Evolutionary conservation across 2,797 vertebrate genomes (phyloP), one percentile per base, ranked within the genome.

Genomic region (Parotocinclus haroldoi): DNA sequence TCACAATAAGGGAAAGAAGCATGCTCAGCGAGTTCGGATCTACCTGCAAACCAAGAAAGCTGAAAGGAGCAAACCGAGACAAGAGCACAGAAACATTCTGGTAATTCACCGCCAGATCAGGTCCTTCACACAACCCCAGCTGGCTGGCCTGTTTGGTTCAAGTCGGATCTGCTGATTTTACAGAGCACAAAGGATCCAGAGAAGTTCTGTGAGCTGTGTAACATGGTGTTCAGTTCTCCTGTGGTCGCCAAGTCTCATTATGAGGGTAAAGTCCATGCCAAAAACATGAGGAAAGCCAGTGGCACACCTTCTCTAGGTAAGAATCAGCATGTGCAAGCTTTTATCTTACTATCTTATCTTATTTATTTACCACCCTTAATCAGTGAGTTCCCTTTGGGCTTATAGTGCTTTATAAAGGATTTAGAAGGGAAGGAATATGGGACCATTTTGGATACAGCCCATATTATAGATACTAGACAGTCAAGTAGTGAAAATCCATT

Each of bases 1-100:
- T 10, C 86, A 68, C 46, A 78, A 98, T 48, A 78, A 98, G 94
- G 93, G 95, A 69, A 93, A 93, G 86, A 93, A 85, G 61, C 93
- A 96, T 50, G 84, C 90, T 70, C 89, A 91, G 74, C 93, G 92
- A 77, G 81, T 96, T 72, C 87, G 72, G 38, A 66, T 87, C 57
- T 92, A 90, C 73, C 77, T 93, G 76, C 86, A 88, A 49, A 80
- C 76, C 45, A 86, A 70, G 18, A 84, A 77, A 78, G 78, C 85
- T 4, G 86, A 90, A 76, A 84, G 77, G 37, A 64, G 7, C 38
- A 64, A 58, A 51, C 84, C 75, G 39, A 80, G 64, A 58, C 74
- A 65, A 78, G 79, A 76, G 10, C 12, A 0, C 7, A 58, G 57
- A 71, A 71, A 44, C 69, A 71, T 81, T 37, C 85, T 88, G 84